Percentiles rank a stretch among this genome's conserved stretches.
These are phyloP conservation scores for Melanerpes formicivorus DNA, from an alignment of 2,113 vertebrate genomes.

Conservation along the genomic window DNA sequence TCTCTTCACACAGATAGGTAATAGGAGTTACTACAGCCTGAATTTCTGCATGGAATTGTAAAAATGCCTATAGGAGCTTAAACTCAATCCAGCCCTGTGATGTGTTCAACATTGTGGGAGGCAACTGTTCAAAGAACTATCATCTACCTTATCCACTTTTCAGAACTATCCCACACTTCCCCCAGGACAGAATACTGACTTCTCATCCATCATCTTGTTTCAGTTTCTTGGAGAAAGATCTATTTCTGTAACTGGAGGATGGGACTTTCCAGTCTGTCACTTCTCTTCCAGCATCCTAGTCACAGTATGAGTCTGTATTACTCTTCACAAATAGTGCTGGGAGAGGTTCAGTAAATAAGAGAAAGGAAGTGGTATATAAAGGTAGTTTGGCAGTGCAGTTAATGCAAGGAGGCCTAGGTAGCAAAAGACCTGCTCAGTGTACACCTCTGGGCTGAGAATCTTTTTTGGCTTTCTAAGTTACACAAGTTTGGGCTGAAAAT, in stretches of 20 bases:
- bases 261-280: neutral
- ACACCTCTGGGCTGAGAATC: neutral
- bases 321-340: neutral
- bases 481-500: neutral
- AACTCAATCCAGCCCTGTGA: neutral
- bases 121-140: neutral
- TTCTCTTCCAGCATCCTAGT: neutral
- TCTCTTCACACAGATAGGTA: neutral
- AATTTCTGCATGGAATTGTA: neutral
- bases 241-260: neutral
- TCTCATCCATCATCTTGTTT: neutral
- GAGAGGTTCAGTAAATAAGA: neutral
- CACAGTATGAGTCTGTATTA: neutral
- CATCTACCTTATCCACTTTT: neutral
- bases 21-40: neutral
- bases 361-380: neutral
- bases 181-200: neutral
- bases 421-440: neutral
- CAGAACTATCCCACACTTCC: neutral
- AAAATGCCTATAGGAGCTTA: neutral
- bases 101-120: neutral
- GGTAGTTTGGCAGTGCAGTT: neutral
- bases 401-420: rapidly evolving
- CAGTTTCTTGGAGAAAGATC: neutral
- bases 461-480: neutral